Base-by-base conservation (phyloP, 1,140 invertebrate species). In the Bombus balteatus region DNA sequence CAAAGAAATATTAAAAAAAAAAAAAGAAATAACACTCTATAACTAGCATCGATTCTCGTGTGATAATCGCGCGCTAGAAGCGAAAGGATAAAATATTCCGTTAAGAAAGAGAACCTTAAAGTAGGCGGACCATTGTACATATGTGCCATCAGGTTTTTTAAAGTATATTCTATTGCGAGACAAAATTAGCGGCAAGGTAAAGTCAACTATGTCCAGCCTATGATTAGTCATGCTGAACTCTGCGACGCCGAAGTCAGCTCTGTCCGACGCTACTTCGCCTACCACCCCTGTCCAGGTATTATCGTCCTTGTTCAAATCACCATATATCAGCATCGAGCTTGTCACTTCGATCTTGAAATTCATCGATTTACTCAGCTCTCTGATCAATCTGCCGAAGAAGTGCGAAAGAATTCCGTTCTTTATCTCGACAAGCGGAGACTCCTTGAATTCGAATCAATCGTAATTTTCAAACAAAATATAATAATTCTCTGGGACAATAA, bases 221-320 rank as follows among this genome's bases (percentile, higher is more conserved):
- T 68, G 32, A 3, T 62, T 83, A 0, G 91, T 93, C 73, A 94
- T 88, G 10, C 90, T 88, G 39, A 94, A 92, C 37, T 93, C 93
- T 3, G 88, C 87, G 0, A 89, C 85, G 1, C 89, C 92, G 0
- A 94, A 37, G 18, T 94, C 92, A 2, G 85, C 88, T 59, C 88
- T 71, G 9, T 80, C n/a, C 12, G 53, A 39, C 4, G 71, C 74
- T 8, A 94, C 39, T 28, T 83, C 78, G 13, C 90, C 91, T 2
- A 94, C 87, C 80, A 92, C 88, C 2, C 93, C 94, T 2, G 87
- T 90, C 94, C 94, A 94, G 8, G 18, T 82, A 13, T 80, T 34
- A 4, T 77, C 37, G 3, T 83, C 71, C 6, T 81, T 22, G 32
- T 87, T 85, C 81, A 83, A 92, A 4, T 59, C 85, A 0, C 93